phyloP scores from a whole-genome alignment of 1,140 invertebrate genomes.

The Drosophila punjabiensis region DNA sequence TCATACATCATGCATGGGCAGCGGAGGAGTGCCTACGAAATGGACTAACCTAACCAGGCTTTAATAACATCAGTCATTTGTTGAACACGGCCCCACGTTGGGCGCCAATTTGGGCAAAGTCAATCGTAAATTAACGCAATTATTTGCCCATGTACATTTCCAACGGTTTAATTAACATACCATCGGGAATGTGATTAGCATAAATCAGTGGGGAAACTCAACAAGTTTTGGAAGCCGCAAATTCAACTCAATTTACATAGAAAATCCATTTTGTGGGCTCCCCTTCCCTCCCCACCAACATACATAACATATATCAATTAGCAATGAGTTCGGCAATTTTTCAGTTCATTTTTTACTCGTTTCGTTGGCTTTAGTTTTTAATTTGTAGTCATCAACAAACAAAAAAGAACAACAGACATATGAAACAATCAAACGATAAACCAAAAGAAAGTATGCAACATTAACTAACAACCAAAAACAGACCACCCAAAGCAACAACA shows the following conservation, averaged over 20 bases:
- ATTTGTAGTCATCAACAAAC: slow-evolving; percentile 71
- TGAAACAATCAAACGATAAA: slow-evolving; percentile 75
- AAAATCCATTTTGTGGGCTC: slow-evolving; percentile 56
- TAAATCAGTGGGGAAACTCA: slow-evolving; percentile 67
- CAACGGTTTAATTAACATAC: slow-evolving; percentile 59
- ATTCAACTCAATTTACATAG: slow-evolving; percentile 33
- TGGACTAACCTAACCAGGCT: slow-evolving; percentile 1
- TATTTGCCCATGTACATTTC: slow-evolving; percentile 50
- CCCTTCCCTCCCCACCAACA: slow-evolving; percentile 16
- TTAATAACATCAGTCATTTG: slow-evolving; percentile 5
- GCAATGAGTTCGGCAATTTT: slow-evolving; percentile 42
- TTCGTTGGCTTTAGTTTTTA: slow-evolving; percentile 52
- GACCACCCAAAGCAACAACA: slow-evolving; percentile 65
- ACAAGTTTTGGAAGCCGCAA: slow-evolving; percentile 60
- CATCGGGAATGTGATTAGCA: slow-evolving; percentile 58
- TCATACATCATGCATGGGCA: slow-evolving; percentile 18
- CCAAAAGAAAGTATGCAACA: slow-evolving; percentile 83
- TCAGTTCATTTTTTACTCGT: slow-evolving; percentile 32
- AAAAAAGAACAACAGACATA: slow-evolving; percentile 63
- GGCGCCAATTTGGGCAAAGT: not conserved
- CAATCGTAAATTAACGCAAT: slow-evolving; percentile 47
- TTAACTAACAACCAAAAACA: slow-evolving; percentile 80
- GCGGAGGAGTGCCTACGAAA: slow-evolving; percentile 43
- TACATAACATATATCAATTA: slow-evolving; percentile 33
- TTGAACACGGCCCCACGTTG: slow-evolving; percentile 4